A percentile compares a stretch with the other conserved stretches of the same genome.
phyloP scores from a whole-genome alignment of 2,113 vertebrate species.

The Sceloporus undulatus region DNA sequence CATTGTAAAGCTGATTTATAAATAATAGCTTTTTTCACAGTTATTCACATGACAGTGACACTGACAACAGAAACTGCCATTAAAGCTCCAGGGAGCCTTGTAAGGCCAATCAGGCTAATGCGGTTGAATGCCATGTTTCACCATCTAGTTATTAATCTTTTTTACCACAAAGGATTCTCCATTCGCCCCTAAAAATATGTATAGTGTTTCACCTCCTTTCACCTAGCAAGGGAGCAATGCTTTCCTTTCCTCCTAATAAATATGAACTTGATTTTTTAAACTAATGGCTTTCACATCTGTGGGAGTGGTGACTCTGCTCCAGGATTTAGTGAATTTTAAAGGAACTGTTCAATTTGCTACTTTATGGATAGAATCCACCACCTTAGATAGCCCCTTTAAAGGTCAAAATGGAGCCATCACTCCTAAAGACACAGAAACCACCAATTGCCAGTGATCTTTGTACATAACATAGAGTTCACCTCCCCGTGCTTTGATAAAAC shows the following conservation, averaged over 20 bases:
- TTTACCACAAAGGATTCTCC: slow-evolving; percentile 31
- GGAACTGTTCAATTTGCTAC: too few relatives aligned
- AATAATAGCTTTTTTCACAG: slow-evolving; percentile 32
- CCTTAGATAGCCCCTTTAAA: too few relatives aligned
- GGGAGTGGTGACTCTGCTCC: neutral
- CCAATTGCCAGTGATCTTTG: too few relatives aligned
- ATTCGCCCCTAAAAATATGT: neutral
- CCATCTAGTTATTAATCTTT: slow-evolving; percentile 55
- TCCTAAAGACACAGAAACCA: too few relatives aligned
- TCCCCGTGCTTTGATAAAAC: neutral
- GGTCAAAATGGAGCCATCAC: too few relatives aligned
- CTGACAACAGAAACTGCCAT: slow-evolving; percentile 42
- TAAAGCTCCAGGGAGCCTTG: slow-evolving; percentile 36
- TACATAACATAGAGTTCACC: neutral
- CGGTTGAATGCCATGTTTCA: neutral
- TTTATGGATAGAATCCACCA: too few relatives aligned
- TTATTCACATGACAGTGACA: slow-evolving; percentile 34
- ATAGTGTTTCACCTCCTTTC: neutral
- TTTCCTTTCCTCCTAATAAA: neutral
- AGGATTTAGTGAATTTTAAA: too few relatives aligned
- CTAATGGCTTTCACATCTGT: neutral
- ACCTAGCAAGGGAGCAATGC: neutral
- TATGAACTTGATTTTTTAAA: neutral
- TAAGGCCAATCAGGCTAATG: slow-evolving; percentile 3
- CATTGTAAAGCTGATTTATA: slow-evolving; percentile 52